Percentiles rank a stretch among this genome's conserved stretches.
Evolutionary conservation across 2,797 vertebrate genomes (phyloP).

Genomic region (Otus scops): DNA sequence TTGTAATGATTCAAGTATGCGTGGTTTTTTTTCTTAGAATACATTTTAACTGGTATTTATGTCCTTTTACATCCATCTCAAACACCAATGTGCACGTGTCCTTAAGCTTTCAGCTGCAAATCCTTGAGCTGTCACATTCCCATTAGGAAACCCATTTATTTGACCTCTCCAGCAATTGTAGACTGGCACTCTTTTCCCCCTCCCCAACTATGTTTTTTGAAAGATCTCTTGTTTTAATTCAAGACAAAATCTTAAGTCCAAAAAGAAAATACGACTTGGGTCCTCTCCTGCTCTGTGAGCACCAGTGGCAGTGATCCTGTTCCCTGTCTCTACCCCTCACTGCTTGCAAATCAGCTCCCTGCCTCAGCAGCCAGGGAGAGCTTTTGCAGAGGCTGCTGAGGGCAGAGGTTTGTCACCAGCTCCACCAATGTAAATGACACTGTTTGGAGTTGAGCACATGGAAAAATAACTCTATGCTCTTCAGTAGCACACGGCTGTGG

Average conservation of each 20-base stretch:
- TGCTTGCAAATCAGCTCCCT: not conserved
- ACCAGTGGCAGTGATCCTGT: not conserved
- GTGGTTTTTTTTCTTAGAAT: not conserved
- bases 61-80: not conserved
- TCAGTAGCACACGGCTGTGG: not conserved
- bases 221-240: not conserved
- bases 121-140: not conserved
- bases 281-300: not conserved
- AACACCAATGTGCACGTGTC: not conserved
- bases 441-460: not conserved
- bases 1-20: not conserved
- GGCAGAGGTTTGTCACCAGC: not conserved
- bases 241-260: not conserved
- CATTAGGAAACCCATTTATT: not conserved
- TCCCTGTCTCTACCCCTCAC: not conserved
- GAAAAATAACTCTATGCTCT: not conserved
- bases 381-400: not conserved
- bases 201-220: not conserved
- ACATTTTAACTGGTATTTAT: constrained; percentile 27
- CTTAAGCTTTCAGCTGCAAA: constrained; percentile 44
- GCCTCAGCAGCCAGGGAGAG: not conserved
- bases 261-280: not conserved
- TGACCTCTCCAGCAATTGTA: not conserved
- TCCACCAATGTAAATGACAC: not conserved
- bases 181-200: not conserved